Evolutionary conservation across 2,113 vertebrate species (phyloP).

Genomic region (Myiopsitta monachus): DNA sequence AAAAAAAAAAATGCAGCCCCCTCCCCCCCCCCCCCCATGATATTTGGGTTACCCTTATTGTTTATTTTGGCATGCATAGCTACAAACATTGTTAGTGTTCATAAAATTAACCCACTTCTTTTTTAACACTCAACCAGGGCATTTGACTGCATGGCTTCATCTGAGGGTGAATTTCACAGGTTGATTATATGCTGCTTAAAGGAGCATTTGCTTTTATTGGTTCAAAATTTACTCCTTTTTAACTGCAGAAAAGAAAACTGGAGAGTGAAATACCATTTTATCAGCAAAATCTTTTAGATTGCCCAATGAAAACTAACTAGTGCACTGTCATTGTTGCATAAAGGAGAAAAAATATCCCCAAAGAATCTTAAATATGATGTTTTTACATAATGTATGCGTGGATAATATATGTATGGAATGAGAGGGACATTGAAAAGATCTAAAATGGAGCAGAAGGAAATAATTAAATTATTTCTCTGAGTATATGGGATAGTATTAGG

Average conservation of each 20-base stretch:
- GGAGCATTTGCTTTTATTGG: neutral
- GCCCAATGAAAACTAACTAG: neutral
- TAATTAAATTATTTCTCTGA: neutral
- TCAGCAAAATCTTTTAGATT: neutral
- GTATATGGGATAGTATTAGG: neutral
- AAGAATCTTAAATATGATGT: neutral
- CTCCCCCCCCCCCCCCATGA: too few relatives aligned
- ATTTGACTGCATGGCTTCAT: constrained; percentile 22
- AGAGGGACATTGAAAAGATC: neutral
- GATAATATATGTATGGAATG: neutral
- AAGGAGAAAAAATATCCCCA: neutral
- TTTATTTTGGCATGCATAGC: constrained; percentile 16
- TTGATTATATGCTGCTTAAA: neutral
- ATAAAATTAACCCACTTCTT: constrained; percentile 29
- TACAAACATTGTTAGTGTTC: constrained; percentile 15
- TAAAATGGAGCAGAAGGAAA: neutral
- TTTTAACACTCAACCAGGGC: constrained; percentile 24
- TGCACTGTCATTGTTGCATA: neutral
- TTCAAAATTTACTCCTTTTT: constrained; percentile 27
- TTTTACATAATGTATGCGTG: neutral
- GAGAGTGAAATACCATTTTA: neutral
- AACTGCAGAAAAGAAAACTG: neutral
- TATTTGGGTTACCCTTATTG: constrained; percentile 12
- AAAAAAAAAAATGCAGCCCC: too few relatives aligned
- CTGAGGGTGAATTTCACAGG: constrained; percentile 22